Base-by-base conservation (phyloP, 2,888 invertebrate species). In the Acleris emargana region DNA sequence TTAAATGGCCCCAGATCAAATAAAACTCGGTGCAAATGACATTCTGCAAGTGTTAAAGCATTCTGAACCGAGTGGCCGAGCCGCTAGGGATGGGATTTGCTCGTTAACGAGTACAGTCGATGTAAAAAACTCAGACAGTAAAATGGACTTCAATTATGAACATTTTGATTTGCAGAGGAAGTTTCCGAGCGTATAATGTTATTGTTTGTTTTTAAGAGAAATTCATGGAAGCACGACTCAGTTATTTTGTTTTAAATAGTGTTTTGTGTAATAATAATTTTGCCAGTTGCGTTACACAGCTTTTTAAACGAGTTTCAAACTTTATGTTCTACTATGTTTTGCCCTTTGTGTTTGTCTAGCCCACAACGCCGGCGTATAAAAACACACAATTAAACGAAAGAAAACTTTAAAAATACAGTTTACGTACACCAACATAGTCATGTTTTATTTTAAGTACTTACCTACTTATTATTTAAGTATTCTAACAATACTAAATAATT, bases 111-210 rank as follows among this genome's bases (percentile, higher is more conserved):
- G 45, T 52, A 58, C 13, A 20, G 49, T 49, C 20, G 17, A 18
- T 20, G 54, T 38, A 32, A 50, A 64, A 64, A 60, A 54, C 3
- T 28, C 20, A 53, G 64, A 64, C 59, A 64, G 17, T 50, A 54
- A 60, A 59, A 59, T 50, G 64, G 53, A 64, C 32, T 60, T 54
- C 54, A 60, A 64, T 64, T 64, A 64, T 64, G 64, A 55, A 60
- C 49, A 53, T 60, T 51, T 59, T 60, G 54, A 64, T 64, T 64
- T 64, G 54, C 59, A 22, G 49, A 53, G 22, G 18, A 58, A 53
- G 53, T 64, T 64, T 43, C 50, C 9, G 50, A 59, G 42, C 42
- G 43, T 54, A 42, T 43, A 50, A 58, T 58, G 58, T 38, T 49
- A 62, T 38, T 58, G 58, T 59, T 50, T 58, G 54, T 59, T 47